phyloP scores from a whole-genome alignment of 1,140 invertebrate genomes.

The Zaprionus capensis region DNA sequence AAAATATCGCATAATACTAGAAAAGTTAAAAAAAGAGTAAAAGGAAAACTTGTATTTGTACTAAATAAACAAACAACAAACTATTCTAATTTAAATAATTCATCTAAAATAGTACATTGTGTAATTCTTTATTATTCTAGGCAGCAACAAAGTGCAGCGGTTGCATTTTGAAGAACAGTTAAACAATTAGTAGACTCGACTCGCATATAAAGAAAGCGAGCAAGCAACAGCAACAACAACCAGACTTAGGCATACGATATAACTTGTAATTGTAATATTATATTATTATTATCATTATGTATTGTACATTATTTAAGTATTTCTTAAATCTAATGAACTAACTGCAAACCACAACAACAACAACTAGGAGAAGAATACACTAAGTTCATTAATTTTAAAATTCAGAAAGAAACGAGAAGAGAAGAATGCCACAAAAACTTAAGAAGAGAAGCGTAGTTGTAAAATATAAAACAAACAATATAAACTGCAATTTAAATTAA shows the following conservation, averaged over 20 bases:
- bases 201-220: constrained; percentile 1
- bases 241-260: constrained; percentile 13
- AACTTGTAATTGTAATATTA: constrained; percentile 46
- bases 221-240: constrained; percentile 10
- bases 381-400: constrained; percentile 37
- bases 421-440: constrained; percentile 39
- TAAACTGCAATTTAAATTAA: constrained; percentile 48
- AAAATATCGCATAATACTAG: constrained; percentile 1
- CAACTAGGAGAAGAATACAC: constrained; percentile 9
- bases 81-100: constrained; percentile 35
- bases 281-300: constrained; percentile 36
- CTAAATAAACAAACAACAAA: constrained; percentile 33
- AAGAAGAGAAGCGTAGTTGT: constrained; percentile 36
- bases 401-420: constrained; percentile 8
- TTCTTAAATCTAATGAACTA: constrained; percentile 37
- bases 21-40: constrained; percentile 5
- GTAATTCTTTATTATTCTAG: constrained; percentile 41
- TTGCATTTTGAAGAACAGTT: constrained; percentile 41
- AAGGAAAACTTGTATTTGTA: constrained; percentile 29
- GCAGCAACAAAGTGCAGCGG: constrained; percentile 33
- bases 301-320: constrained; percentile 53
- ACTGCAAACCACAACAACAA: neutral
- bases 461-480: constrained; percentile 41
- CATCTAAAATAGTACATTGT: constrained; percentile 26
- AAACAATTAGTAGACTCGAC: constrained; percentile 18